A percentile compares a stretch with the other conserved stretches of the same genome.
These are phyloP conservation scores for Clostera curtula DNA, from an alignment of 2,888 invertebrate species.

Conservation along the genomic window DNA sequence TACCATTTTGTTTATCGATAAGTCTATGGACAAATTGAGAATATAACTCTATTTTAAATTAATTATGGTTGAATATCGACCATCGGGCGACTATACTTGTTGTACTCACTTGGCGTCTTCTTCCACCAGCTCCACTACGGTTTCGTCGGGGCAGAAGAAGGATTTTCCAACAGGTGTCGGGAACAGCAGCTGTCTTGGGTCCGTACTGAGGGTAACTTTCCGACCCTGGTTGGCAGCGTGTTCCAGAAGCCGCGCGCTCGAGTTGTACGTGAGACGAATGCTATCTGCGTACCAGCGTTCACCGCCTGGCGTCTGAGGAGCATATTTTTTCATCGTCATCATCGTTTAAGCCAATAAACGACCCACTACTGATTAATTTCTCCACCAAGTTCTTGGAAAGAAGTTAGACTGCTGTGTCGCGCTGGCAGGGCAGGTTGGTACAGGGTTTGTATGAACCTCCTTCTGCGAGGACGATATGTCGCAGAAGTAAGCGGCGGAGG, in stretches of 20 bases:
- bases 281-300: conserved; percentile 91
- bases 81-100: too few species aligned
- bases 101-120: conserved; percentile 64
- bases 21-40: too few species aligned
- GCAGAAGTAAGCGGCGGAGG: too few species aligned
- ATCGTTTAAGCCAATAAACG: neutral
- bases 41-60: too few species aligned
- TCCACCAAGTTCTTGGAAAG: too few species aligned
- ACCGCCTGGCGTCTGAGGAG: conserved; percentile 86
- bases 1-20: too few species aligned
- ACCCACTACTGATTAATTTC: too few species aligned
- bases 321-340: neutral
- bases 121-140: conserved; percentile 76
- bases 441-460: too few species aligned
- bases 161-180: conserved; percentile 92
- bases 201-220: conserved; percentile 71
- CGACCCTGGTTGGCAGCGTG: conserved; percentile 76
- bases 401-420: too few species aligned
- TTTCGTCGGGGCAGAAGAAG: conserved; percentile 83
- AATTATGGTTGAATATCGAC: too few species aligned
- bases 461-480: too few species aligned
- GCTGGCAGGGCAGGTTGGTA: too few species aligned
- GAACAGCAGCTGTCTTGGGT: conserved; percentile 79
- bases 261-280: conserved; percentile 84
- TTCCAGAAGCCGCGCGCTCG: conserved; percentile 74